Base-by-base conservation (phyloP, 2,797 vertebrate genomes). In the Gallinago stenura region DNA sequence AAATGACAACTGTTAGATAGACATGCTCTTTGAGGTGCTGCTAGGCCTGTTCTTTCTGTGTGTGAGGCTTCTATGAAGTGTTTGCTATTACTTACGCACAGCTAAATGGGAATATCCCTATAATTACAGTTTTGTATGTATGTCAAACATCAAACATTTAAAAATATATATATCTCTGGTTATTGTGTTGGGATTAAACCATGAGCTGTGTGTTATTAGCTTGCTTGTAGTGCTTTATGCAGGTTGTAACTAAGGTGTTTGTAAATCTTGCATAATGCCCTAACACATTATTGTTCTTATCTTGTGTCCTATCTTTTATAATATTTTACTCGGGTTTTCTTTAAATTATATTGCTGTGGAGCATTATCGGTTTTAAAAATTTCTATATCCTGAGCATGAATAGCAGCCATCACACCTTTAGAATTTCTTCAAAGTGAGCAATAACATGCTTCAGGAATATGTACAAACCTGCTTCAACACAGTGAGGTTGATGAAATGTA, bases 41-140 rank as follows among this genome's bases (percentile, higher is more conserved):
- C 87, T 76, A 26, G 39, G 83, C 69, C 71, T 87, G 78, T 46
- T 88, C 54, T 79, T 86, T 86, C 85, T 72, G 46, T 2, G 6
- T 18, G 33, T 39, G 30, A 72, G 58, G 43, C 46, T 72, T 86
- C 83, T 69, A 25, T 43, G 45, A 89, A 66, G 62, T 88, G 76
- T 73, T 95, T 2, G 2, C 70, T 72, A n/a, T 86, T 88, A 68
- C 73, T 90, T 94, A 86, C 3, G 0, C 77, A 69, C 62, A 66
- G 51, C 46, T 89, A 60, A 90, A 65, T 70, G 71, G 62, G 58
- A 91, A 95, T 87, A 76, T 48, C 80, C 79, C 58, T 90, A 3
- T 94, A 96, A 97, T 96, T 96, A 95, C n/a, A 81, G 46, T 83
- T 83, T 48, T 50, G 57, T 88, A 46, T 50, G 57, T 88, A 46